Conservation (phyloP, 2,888 invertebrate species). For the Elegia similella region DNA sequence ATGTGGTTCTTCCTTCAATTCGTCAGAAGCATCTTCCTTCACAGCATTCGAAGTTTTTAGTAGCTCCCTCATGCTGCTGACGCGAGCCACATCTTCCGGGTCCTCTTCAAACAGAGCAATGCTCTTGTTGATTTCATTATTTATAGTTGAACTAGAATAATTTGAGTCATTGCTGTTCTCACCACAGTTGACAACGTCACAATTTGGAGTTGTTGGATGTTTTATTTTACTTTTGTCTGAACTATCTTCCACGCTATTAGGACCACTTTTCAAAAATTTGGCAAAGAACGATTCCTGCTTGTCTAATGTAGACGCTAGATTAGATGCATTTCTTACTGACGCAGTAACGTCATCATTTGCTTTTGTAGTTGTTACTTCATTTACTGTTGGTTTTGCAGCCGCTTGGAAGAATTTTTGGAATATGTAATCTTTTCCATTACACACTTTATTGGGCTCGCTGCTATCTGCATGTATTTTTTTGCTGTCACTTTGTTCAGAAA, state of each 20-base stretch:
- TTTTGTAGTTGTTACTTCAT: slow-evolving; percentile 23
- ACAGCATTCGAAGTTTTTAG: slow-evolving; percentile 43
- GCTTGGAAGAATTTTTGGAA: slow-evolving; percentile 52
- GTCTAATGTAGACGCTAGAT: slow-evolving; percentile 49
- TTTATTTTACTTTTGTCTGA: slow-evolving; percentile 20
- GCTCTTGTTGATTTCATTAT: slow-evolving; percentile 73
- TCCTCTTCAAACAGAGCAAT: slow-evolving; percentile 70
- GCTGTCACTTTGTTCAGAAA: slow-evolving; percentile 30
- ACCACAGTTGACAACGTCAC: slow-evolving; percentile 49
- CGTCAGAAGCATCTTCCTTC: slow-evolving; percentile 24
- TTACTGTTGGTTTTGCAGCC: slow-evolving; percentile 25
- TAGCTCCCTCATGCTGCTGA: slow-evolving; percentile 58
- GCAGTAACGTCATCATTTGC: slow-evolving; percentile 9
- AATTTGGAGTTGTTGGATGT: slow-evolving; percentile 46
- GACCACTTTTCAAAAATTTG: slow-evolving; percentile 49
- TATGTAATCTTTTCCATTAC: slow-evolving; percentile 53
- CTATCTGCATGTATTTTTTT: slow-evolving; percentile 27
- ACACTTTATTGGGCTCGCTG: slow-evolving; percentile 28
- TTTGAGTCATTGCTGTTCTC: slow-evolving; percentile 67
- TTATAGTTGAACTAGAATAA: slow-evolving; percentile 70
- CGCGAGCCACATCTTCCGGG: slow-evolving; percentile 49
- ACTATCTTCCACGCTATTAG: background rate
- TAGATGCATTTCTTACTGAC: slow-evolving; percentile 17
- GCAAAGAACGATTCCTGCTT: slow-evolving; percentile 76
- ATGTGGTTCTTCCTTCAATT: slow-evolving; percentile 27